Conservation (phyloP, 2,113 vertebrate genomes). For the Ploceus nigricollis region DNA sequence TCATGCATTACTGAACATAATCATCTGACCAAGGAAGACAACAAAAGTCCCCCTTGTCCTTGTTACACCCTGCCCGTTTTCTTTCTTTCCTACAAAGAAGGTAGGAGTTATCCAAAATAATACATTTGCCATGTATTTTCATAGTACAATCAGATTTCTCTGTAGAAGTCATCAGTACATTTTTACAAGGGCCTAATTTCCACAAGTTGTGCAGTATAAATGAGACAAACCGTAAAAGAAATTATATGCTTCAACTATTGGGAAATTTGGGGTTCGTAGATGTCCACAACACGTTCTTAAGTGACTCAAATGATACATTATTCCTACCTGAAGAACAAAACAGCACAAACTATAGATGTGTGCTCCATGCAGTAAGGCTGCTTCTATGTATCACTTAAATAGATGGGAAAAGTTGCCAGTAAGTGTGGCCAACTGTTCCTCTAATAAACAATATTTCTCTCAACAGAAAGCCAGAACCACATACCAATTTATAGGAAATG, state of each 20-base stretch:
- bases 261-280: not conserved
- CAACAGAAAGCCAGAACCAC: not conserved
- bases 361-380: not conserved
- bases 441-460: constrained; percentile 32
- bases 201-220: not conserved
- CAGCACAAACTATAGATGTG: not conserved
- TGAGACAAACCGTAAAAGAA: not conserved
- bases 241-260: not conserved
- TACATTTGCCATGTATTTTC: not conserved
- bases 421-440: not conserved
- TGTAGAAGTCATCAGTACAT: not conserved
- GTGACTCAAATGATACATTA: not conserved
- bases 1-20: not conserved
- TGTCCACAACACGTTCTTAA: not conserved
- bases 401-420: not conserved
- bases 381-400: not conserved
- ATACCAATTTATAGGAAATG: not conserved
- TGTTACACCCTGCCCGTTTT: not conserved
- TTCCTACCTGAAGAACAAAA: not conserved
- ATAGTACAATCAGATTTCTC: not conserved
- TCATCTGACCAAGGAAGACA: not conserved
- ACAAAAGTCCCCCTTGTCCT: not conserved
- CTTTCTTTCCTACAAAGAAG: not conserved
- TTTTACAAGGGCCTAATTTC: not conserved
- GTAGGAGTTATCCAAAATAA: not conserved